Conservation (phyloP, 1,140 invertebrate species). For the Heliothis subflexa region DNA sequence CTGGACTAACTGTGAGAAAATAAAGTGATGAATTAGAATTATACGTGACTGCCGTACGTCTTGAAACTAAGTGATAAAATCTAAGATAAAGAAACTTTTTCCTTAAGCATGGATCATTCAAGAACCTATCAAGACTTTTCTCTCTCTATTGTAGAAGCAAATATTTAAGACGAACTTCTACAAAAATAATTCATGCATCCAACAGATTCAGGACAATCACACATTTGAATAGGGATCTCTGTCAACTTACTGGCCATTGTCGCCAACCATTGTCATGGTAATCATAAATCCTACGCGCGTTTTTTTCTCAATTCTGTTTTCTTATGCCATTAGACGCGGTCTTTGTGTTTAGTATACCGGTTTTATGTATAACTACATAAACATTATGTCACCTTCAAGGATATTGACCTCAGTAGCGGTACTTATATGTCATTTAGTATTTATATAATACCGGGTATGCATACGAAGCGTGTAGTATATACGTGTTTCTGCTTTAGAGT, state of each 20-base stretch:
- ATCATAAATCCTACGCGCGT: conserved; percentile 1
- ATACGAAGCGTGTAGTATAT: too few species aligned
- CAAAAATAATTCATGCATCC: neutral
- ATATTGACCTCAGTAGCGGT: conserved; percentile 12
- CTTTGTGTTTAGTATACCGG: conserved; percentile 1
- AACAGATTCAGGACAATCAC: neutral
- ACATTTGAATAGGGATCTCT: neutral
- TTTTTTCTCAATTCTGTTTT: conserved; percentile 11
- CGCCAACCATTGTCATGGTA: conserved; percentile 17
- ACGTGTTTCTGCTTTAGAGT: too few species aligned
- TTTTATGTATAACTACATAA: neutral
- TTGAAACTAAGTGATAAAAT: too few species aligned
- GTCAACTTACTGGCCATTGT: neutral
- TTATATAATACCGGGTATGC: neutral
- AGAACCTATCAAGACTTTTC: too few species aligned
- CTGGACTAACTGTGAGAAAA: too few species aligned
- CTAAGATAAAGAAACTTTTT: too few species aligned
- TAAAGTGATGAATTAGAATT: too few species aligned
- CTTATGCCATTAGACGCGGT: neutral
- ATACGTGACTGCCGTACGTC: too few species aligned
- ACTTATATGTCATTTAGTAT: neutral
- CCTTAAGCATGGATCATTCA: too few species aligned
- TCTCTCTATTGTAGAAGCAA: too few species aligned
- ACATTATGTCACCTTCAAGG: conserved; percentile 26
- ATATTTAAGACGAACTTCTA: neutral